phyloP scores from a whole-genome alignment of 1,140 invertebrate species.

The Mycetomoellerius zeteki region DNA sequence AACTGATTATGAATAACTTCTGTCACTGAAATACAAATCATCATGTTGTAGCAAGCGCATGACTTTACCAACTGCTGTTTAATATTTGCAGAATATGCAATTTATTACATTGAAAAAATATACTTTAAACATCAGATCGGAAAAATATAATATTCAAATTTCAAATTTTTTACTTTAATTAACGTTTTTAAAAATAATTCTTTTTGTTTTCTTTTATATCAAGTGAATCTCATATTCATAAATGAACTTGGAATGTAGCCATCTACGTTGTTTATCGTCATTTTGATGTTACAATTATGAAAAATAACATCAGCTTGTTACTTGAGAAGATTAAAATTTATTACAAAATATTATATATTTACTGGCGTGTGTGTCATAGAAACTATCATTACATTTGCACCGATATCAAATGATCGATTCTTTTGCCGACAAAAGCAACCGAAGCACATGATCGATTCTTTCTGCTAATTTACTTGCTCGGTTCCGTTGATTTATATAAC shows the following conservation, averaged over 20 bases:
- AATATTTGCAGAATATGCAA: not conserved
- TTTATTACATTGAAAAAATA: not conserved
- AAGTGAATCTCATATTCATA: not conserved
- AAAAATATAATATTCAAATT: not conserved
- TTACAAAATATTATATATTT: not conserved
- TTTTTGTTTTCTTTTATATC: not conserved
- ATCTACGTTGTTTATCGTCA: too few relatives aligned
- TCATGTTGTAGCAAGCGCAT: not conserved
- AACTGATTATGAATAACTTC: conserved; percentile 52
- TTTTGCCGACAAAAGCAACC: not conserved
- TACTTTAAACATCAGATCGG: not conserved
- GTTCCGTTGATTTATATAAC: conserved; percentile 69
- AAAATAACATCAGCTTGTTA: too few relatives aligned
- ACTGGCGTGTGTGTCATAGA: not conserved
- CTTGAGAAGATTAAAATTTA: not conserved
- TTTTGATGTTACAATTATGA: too few relatives aligned
- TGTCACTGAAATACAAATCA: not conserved
- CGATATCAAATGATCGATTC: not conserved
- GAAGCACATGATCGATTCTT: conserved; percentile 37
- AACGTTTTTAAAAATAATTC: conserved; percentile 4
- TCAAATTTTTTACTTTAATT: not conserved
- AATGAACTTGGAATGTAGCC: too few relatives aligned
- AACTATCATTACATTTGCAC: not conserved
- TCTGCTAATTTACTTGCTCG: conserved; percentile 56
- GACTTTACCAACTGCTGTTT: not conserved